These are phyloP conservation scores for Dinothrombium tinctorium DNA, from an alignment of 1,140 invertebrate genomes.

Conservation along the genomic window DNA sequence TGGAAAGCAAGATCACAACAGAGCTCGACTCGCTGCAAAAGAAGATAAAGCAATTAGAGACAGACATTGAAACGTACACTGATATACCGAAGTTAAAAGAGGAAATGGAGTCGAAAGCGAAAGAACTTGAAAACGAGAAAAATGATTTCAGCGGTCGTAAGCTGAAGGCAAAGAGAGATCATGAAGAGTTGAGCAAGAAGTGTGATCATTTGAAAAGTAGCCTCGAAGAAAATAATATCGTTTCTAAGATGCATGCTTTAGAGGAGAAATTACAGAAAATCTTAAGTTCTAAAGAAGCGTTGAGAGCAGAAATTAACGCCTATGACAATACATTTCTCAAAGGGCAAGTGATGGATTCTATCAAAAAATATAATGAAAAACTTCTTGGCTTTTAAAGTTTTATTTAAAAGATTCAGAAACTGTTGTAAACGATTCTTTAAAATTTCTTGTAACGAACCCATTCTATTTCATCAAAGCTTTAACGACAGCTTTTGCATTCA, in stretches of 20 bases:
- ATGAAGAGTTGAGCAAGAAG: not conserved
- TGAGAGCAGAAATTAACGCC: constrained; percentile 1
- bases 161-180: not conserved
- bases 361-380: constrained; percentile 11
- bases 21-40: constrained; percentile 6
- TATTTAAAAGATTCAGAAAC: too few species aligned
- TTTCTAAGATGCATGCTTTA: not conserved
- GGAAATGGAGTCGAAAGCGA: constrained; percentile 2
- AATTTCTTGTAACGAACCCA: not conserved
- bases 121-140: not conserved
- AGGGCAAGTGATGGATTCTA: constrained; percentile 4
- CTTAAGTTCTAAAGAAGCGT: constrained; percentile 1
- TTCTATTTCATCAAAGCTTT: constrained; percentile 52
- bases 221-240: constrained; percentile 4
- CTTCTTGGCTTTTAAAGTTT: constrained; percentile 10
- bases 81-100: constrained; percentile 6
- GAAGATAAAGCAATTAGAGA: constrained; percentile 5
- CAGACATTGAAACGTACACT: constrained; percentile 6
- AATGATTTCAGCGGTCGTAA: not conserved
- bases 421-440: not conserved
- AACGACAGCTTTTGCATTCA: constrained; percentile 92
- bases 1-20: constrained; percentile 3
- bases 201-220: not conserved
- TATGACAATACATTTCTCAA: constrained; percentile 5
- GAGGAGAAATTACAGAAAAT: constrained; percentile 4